Conservation (phyloP, 2,113 vertebrate genomes). For the Equus przewalskii region DNA sequence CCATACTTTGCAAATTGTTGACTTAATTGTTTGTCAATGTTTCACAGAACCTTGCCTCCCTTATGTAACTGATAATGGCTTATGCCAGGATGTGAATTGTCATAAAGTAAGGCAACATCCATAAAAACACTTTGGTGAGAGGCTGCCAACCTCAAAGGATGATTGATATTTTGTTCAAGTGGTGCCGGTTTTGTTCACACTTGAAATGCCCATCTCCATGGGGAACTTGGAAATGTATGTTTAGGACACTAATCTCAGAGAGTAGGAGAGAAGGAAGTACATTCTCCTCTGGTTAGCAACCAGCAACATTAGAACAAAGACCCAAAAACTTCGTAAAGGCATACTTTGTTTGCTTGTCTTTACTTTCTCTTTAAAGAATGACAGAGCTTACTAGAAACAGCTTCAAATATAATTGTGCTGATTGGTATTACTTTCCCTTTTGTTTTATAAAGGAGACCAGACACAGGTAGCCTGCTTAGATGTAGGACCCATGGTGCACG, state of each 20-base stretch:
- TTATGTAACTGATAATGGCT: constrained; percentile 82
- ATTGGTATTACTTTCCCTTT: constrained; percentile 52
- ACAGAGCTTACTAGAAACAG: constrained; percentile 64
- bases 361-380: constrained; percentile 40
- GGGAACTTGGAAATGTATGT: constrained; percentile 67
- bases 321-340: constrained; percentile 12
- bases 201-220: constrained; percentile 76
- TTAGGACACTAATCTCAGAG: not conserved
- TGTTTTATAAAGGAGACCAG: constrained; percentile 77
- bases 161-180: constrained; percentile 77
- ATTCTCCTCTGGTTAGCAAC: not conserved
- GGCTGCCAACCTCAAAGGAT: constrained; percentile 78
- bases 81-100: constrained; percentile 81
- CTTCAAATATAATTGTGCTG: constrained; percentile 71
- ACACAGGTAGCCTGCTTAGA: constrained; percentile 51
- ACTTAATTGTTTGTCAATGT: constrained; percentile 85
- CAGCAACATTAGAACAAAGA: constrained; percentile 42
- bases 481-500: constrained; percentile 76
- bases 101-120: constrained; percentile 86
- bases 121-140: constrained; percentile 84
- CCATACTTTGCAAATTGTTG: constrained; percentile 85
- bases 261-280: not conserved
- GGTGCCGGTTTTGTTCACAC: constrained; percentile 72
- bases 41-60: constrained; percentile 84
- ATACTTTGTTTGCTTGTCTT: constrained; percentile 50